A percentile compares a stretch with the other conserved stretches of the same genome.
These are phyloP conservation scores for Zelostemma sp. DNA, from an alignment of 1,140 invertebrate genomes.

Conservation along the genomic window DNA sequence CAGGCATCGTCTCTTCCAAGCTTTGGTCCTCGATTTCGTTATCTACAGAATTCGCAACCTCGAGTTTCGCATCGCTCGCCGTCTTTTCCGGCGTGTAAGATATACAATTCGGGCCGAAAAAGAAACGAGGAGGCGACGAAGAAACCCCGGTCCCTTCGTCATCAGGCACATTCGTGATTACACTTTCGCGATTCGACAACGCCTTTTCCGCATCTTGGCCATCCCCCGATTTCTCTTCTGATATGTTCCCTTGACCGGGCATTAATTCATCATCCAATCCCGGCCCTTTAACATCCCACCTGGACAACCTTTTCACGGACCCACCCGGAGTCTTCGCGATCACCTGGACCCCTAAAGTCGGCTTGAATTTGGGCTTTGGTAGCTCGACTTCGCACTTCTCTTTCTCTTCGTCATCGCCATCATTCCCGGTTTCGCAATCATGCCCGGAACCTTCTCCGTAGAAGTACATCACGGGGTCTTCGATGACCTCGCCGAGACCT, in stretches of 20 bases:
- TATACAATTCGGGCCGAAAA: slow-evolving; percentile 69
- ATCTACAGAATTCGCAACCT: background rate
- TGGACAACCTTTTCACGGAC: slow-evolving; percentile 62
- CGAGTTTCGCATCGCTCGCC: background rate
- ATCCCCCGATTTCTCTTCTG: slow-evolving; percentile 31
- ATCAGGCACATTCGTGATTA: slow-evolving; percentile 12
- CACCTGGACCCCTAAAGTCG: slow-evolving; percentile 65
- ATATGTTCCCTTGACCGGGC: slow-evolving; percentile 61
- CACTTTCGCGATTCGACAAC: slow-evolving; percentile 4
- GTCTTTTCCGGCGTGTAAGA: slow-evolving; percentile 51
- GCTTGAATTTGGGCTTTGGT: slow-evolving; percentile 61
- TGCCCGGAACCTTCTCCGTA: slow-evolving; percentile 80
- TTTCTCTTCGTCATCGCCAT: slow-evolving; percentile 53
- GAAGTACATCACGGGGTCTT: slow-evolving; percentile 79
- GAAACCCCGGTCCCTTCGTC: slow-evolving; percentile 7
- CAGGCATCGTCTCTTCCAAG: background rate
- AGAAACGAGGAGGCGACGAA: slow-evolving; percentile 61
- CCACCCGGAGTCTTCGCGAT: slow-evolving; percentile 47
- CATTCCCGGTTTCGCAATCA: slow-evolving; percentile 77
- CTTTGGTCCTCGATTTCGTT: slow-evolving; percentile 3
- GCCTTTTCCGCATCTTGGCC: background rate
- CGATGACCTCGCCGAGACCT: slow-evolving; percentile 76
- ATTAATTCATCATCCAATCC: too few relatives aligned
- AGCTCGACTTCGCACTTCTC: slow-evolving; percentile 56
- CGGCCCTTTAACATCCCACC: slow-evolving; percentile 70